Evolutionary conservation across 2,888 invertebrate genomes (phyloP), one percentile per base, ranked within the genome.

Genomic region (Phasia obesa): DNA sequence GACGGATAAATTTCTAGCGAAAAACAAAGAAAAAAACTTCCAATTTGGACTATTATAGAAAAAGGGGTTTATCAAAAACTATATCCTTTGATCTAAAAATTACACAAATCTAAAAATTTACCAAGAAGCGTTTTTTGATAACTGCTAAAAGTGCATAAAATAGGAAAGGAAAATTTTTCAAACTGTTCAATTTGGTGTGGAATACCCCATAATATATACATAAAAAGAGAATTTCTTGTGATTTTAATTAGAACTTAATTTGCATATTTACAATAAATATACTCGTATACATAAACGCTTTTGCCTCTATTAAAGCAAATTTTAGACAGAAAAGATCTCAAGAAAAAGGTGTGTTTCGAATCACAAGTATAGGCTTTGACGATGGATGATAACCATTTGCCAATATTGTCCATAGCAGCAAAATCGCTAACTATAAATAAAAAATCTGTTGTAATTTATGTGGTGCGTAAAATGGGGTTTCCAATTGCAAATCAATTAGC

Each of bases 401-500:
- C n/a, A 23, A 11, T 55, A 55, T 27, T 44, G 60, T 4, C 19
- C 17, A 38, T n/a, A n/a, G n/a, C n/a, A n/a, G n/a, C n/a, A 15
- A 1, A 7, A 19, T 17, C 2, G 9, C 4, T 19, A 6, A 47
- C 17, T 2, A 19, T 47, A 47, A 17, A 47, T 17, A 70, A 70
- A 4, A 64, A 17, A 35, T 65, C 13, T 67, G 42, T 59, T 47
- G 23, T 42, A 65, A 76, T 60, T 81, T 71, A 76, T 71, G 75
- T 42, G 67, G 76, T 70, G 78, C 81, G 84, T 81, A 78, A 74
- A 84, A 74, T 65, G 57, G 70, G 27, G 77, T 75, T 59, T 69
- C 38, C 73, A 70, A 78, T 79, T 78, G 75, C 75, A 84, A 84
- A 84, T 81, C 84, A 84, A 84, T 84, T 84, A 76, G 44, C 70